Percentiles rank a stretch among this genome's conserved stretches.
phyloP scores from a whole-genome alignment of 2,888 invertebrate species.

The Aphodius sticticus region DNA sequence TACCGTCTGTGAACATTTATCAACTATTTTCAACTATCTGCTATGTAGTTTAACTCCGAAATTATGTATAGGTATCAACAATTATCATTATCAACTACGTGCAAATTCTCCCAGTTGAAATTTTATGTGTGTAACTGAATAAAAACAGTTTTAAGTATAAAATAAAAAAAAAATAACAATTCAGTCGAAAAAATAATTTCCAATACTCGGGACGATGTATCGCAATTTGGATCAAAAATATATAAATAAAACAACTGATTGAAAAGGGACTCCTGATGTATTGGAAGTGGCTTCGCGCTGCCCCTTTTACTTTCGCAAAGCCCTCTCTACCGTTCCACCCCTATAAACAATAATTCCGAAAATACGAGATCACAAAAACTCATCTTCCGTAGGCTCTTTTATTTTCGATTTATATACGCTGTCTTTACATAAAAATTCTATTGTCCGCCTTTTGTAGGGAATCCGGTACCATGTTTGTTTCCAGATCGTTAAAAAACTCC shows the following conservation, averaged over 20 bases:
- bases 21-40: too few species aligned
- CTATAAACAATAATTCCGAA: not conserved
- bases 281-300: not conserved
- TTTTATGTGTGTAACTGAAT: too few species aligned
- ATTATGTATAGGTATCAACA: too few species aligned
- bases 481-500: not conserved
- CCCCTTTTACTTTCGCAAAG: not conserved
- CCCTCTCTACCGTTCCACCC: not conserved
- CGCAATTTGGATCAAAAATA: not conserved
- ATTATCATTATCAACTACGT: too few species aligned
- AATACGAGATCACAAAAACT: not conserved
- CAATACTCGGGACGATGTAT: not conserved
- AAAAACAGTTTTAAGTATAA: too few species aligned
- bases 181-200: too few species aligned
- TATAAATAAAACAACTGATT: not conserved
- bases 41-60: too few species aligned
- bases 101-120: too few species aligned
- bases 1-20: too few species aligned
- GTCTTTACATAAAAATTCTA: conserved; percentile 4
- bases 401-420: not conserved
- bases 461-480: not conserved
- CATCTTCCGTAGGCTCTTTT: not conserved
- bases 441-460: not conserved
- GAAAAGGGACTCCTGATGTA: not conserved
- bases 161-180: too few species aligned